Evolutionary conservation across 2,113 vertebrate species (phyloP).

Genomic region (Ceyx cyanopectus): DNA sequence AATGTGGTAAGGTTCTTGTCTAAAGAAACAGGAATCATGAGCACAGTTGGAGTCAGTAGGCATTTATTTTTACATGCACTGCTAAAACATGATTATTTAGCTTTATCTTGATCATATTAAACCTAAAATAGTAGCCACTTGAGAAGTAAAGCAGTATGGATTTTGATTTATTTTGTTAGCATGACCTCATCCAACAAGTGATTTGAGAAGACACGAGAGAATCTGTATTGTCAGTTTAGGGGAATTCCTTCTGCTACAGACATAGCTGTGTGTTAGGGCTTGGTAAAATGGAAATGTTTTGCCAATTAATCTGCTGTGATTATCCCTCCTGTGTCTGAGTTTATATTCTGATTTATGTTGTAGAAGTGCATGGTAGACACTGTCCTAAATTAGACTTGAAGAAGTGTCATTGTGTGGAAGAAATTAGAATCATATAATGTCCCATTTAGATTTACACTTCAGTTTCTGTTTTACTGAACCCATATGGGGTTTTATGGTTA

Average conservation of each 20-base stretch:
- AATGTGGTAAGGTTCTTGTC: constrained; percentile 85
- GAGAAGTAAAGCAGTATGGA: not conserved
- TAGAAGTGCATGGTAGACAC: not conserved
- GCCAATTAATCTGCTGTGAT: not conserved
- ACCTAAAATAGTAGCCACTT: not conserved
- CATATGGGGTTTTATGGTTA: not conserved
- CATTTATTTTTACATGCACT: not conserved
- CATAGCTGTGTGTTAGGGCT: not conserved
- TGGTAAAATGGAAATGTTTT: not conserved
- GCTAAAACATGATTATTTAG: not conserved
- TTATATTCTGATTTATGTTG: not conserved
- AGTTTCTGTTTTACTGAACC: not conserved
- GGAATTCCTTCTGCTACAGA: not conserved
- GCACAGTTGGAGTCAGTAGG: not conserved
- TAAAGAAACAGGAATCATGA: not conserved
- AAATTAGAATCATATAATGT: not conserved
- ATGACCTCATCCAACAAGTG: not conserved
- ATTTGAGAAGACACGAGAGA: not conserved
- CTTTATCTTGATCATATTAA: not conserved
- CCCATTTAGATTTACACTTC: not conserved
- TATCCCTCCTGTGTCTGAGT: not conserved
- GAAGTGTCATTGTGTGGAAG: not conserved
- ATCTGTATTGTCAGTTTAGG: not conserved
- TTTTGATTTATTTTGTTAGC: not conserved
- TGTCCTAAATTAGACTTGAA: not conserved